phyloP scores from a whole-genome alignment of 2,797 vertebrate species.

The Enoplosus armatus region DNA sequence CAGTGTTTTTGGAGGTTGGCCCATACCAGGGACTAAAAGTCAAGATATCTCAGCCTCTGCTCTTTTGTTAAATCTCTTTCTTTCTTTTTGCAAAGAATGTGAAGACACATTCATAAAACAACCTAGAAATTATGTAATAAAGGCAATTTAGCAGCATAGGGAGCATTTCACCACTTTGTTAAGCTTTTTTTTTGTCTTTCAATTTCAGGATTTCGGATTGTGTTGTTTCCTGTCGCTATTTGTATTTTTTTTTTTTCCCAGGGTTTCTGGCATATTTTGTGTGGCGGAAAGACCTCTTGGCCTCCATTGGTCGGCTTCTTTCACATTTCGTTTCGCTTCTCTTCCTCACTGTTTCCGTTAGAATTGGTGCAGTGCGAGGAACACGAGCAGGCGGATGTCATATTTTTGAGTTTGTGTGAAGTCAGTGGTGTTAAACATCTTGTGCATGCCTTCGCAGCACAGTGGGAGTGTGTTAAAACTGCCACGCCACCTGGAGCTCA shows the following conservation, averaged over 20 bases:
- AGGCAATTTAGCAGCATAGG: not conserved
- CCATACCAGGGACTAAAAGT: not conserved
- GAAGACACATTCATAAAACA: too few species aligned
- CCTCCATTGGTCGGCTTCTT: too few species aligned
- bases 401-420: not conserved
- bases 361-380: too few species aligned
- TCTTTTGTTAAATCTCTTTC: too few species aligned
- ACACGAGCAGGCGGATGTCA: not conserved
- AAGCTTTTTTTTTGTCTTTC: not conserved
- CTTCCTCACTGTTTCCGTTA: too few species aligned
- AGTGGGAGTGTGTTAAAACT: constrained; percentile 29
- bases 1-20: not conserved
- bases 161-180: not conserved
- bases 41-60: too few species aligned
- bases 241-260: not conserved
- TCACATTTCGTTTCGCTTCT: too few species aligned
- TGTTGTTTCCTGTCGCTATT: not conserved
- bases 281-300: not conserved
- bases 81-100: too few species aligned
- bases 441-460: not conserved
- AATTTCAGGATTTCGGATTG: not conserved
- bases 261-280: not conserved
- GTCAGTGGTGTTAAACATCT: constrained; percentile 15
- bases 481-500: constrained; percentile 28
- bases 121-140: too few species aligned